phyloP scores from a whole-genome alignment of 2,888 invertebrate species.

The Podabrus alpinus region DNA sequence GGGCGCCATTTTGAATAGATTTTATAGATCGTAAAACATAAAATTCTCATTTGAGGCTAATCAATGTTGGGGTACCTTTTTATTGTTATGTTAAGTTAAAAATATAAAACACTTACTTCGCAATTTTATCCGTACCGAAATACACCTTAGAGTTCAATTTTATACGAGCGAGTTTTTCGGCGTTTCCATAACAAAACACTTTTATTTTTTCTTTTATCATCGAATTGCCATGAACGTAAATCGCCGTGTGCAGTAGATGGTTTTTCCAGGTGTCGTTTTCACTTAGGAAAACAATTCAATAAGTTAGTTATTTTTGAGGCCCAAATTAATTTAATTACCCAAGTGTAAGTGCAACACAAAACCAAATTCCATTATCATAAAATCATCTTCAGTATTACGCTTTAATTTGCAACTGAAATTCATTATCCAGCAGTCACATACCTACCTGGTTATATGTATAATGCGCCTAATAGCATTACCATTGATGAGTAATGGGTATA shows the following conservation, averaged over 20 bases:
- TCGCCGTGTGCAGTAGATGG: constrained; percentile 45
- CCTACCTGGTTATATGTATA: background rate
- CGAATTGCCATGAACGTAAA: constrained; percentile 37
- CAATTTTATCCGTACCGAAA: constrained; percentile 35
- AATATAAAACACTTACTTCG: constrained; percentile 40
- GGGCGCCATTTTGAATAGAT: constrained; percentile 51
- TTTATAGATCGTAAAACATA: constrained; percentile 51
- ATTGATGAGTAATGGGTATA: constrained; percentile 8
- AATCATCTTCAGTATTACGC: constrained; percentile 17
- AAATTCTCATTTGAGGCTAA: constrained; percentile 50
- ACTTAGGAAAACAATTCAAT: constrained; percentile 24
- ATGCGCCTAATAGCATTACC: constrained; percentile 9
- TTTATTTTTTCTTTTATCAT: constrained; percentile 45
- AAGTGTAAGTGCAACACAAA: constrained; percentile 1
- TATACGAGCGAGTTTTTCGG: constrained; percentile 22
- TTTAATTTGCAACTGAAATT: constrained; percentile 20
- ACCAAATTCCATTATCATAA: constrained; percentile 17
- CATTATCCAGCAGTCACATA: constrained; percentile 20
- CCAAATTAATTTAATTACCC: background rate
- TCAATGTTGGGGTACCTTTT: constrained; percentile 47
- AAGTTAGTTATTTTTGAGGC: background rate
- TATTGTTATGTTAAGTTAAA: constrained; percentile 50
- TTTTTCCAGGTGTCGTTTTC: constrained; percentile 40
- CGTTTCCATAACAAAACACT: constrained; percentile 44
- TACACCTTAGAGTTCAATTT: constrained; percentile 37